These are phyloP conservation scores for Clarias magur DNA, from an alignment of 2,113 vertebrate species.

Conservation along the genomic window DNA sequence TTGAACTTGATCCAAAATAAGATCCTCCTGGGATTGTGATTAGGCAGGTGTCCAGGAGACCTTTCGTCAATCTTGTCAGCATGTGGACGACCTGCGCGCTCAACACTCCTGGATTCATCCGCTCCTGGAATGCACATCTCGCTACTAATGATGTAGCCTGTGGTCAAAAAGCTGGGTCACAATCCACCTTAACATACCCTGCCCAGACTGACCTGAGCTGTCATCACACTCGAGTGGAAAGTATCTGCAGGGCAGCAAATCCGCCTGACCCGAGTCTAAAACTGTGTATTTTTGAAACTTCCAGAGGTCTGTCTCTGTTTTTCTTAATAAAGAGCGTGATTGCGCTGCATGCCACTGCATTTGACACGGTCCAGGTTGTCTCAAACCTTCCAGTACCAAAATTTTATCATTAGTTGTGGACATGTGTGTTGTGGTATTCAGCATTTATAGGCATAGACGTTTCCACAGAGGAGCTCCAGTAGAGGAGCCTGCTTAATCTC, in stretches of 20 bases:
- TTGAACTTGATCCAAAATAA: constrained; percentile 45
- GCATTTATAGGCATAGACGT: not conserved
- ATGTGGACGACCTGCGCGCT: constrained; percentile 34
- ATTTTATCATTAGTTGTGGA: not conserved
- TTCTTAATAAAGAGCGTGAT: not conserved
- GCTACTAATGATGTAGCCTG: constrained; percentile 41
- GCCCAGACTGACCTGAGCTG: constrained; percentile 49
- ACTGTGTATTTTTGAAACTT: not conserved
- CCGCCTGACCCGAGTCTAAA: not conserved
- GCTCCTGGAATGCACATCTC: constrained; percentile 53
- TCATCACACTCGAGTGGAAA: constrained; percentile 30
- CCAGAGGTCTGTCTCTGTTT: not conserved
- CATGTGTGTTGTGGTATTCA: not conserved
- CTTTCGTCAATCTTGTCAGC: constrained; percentile 48
- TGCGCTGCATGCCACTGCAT: not conserved
- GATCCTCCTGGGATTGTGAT: constrained; percentile 18
- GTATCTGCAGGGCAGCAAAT: constrained; percentile 23
- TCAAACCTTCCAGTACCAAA: not conserved
- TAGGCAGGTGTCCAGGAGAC: constrained; percentile 43
- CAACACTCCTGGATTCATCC: constrained; percentile 46
- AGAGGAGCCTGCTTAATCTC: not conserved
- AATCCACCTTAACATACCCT: constrained; percentile 40
- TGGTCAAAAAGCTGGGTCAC: constrained; percentile 28
- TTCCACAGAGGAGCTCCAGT: not conserved
- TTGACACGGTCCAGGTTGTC: not conserved